phyloP scores from a whole-genome alignment of 2,888 invertebrate species.

The Philopedon plagiatum region DNA sequence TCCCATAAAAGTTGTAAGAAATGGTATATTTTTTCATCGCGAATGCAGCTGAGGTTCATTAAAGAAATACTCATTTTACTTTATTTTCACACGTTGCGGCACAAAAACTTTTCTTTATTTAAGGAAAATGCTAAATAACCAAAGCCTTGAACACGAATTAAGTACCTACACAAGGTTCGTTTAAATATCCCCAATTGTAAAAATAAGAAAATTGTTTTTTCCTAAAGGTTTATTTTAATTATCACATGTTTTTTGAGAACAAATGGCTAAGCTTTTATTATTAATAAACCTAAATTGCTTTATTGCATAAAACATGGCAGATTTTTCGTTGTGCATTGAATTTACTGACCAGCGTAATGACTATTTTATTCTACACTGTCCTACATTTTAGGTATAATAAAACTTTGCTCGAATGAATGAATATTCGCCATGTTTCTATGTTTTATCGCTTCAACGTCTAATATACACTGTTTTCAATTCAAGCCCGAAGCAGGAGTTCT shows the following conservation, averaged over 20 bases:
- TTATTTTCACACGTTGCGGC: constrained; percentile 12
- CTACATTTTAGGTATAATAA: background rate
- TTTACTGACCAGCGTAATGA: no score
- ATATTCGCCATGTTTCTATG: constrained; percentile 15
- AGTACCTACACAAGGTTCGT: no score
- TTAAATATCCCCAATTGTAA: no score
- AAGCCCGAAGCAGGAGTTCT: constrained; percentile 9
- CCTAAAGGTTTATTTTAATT: no score
- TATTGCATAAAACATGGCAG: no score
- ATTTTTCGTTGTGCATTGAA: no score
- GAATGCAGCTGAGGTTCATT: constrained; percentile 37
- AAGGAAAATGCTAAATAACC: background rate
- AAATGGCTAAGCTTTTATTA: no score
- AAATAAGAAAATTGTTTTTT: no score
- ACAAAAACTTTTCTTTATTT: constrained; percentile 12
- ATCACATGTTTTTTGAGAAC: no score
- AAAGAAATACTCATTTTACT: constrained; percentile 32
- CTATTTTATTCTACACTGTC: background rate
- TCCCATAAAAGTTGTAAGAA: constrained; percentile 28
- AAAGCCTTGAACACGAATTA: background rate
- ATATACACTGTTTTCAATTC: constrained; percentile 15
- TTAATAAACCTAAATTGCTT: no score
- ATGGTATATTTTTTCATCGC: constrained; percentile 29
- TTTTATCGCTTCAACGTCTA: background rate
- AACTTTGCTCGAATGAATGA: background rate